Evolutionary conservation across 2,797 vertebrate genomes (phyloP).

Genomic region (Orientallactaga sibirica): DNA sequence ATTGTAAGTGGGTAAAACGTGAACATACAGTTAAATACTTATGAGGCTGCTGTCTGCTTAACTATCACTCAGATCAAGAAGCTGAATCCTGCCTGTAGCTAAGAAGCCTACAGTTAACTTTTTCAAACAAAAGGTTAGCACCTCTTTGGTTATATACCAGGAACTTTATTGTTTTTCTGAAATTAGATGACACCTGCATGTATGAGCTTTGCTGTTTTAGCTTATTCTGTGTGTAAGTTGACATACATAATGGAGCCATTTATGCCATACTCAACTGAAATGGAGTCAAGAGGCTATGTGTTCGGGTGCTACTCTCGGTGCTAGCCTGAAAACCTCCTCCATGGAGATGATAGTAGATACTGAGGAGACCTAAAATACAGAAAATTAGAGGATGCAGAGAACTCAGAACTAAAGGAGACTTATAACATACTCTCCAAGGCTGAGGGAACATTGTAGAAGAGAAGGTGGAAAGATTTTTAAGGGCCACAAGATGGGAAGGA

Average conservation of each 20-base stretch:
- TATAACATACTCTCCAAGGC: too few species aligned
- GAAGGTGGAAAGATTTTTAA: too few species aligned
- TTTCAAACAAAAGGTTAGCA: background rate
- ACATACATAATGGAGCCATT: background rate
- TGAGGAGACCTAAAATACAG: too few species aligned
- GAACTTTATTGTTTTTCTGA: background rate
- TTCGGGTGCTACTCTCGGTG: too few species aligned
- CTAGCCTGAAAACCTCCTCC: too few species aligned
- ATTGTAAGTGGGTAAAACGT: background rate
- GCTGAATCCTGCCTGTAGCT: background rate
- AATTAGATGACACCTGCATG: background rate
- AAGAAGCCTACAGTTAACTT: background rate
- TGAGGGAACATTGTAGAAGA: too few species aligned
- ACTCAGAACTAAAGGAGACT: too few species aligned
- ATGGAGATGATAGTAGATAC: too few species aligned
- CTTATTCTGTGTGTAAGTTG: background rate
- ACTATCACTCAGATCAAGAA: background rate
- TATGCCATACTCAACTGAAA: background rate
- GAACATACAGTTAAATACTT: background rate
- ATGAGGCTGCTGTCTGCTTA: background rate
- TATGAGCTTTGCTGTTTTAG: background rate
- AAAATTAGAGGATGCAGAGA: too few species aligned
- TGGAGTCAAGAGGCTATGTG: background rate
- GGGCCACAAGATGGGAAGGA: too few species aligned
- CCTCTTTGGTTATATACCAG: background rate